Base-by-base conservation (phyloP, 2,797 vertebrate genomes). In the Spondyliosoma cantharus region DNA sequence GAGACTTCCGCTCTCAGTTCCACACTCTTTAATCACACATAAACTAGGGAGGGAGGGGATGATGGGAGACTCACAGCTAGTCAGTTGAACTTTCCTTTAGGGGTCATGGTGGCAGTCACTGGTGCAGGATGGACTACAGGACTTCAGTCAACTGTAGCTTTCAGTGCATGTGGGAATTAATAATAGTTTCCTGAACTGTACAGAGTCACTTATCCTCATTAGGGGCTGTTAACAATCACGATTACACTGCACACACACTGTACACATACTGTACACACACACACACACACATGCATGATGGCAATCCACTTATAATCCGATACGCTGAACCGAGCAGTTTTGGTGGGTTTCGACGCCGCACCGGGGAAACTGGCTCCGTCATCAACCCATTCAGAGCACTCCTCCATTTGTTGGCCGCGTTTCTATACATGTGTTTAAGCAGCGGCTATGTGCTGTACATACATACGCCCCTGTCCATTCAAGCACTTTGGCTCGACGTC, bases 371-470 rank as follows among this genome's bases (percentile, higher is more conserved):
- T 45, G 56, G 62, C 79, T 72, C 64, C 19, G 54, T 68, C 57
- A 56, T 65, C 62, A 1, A 67, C 37, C 67, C 85, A 82, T 87
- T 91, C 81, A 80, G 83, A 67, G 57, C 53, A 3, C 73, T 62
- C 29, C 24, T 71, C 59, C 69, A 68, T 85, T 81, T 49, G 71
- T 70, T 91, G 90, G 91, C 90, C 62, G 37, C 7, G 68, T 71
- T 78, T 86, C 80, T 86, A 81, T 90, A 66, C 86, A 61, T 76
- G 74, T 43, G 78, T 87, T 76, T n/a, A 57, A 74, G 73, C 53
- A 71, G 80, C 78, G 67, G 76, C 90, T 87, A 86, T 91, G 89
- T 85, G 87, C 82, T 78, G 79, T 63, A 81, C 90, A 89, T 89
- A 77, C 84, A 81, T 81, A 82, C 83, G 11, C 66, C 81, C 64